A percentile compares a stretch with the other conserved stretches of the same genome.
Conservation (phyloP, 2,113 vertebrate genomes). For the Raja brachyura region DNA sequence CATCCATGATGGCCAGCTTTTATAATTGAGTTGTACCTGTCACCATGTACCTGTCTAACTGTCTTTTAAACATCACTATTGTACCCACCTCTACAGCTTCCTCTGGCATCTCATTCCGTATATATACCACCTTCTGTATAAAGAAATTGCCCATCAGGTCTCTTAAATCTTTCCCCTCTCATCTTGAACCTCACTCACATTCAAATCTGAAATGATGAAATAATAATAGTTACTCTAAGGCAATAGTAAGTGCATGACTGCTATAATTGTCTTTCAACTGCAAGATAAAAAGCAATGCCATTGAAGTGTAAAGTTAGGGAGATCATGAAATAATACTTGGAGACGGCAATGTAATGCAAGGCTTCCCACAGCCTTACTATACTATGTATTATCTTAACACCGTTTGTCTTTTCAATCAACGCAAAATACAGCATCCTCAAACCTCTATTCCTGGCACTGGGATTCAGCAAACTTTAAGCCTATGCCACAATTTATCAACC, state of each 20-base stretch:
- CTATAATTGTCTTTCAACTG: background rate
- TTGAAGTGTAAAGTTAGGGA: background rate
- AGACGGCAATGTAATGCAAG: background rate
- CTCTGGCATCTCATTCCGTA: no score
- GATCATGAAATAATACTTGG: background rate
- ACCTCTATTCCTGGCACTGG: background rate
- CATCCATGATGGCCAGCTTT: no score
- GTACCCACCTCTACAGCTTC: no score
- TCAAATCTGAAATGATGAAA: background rate
- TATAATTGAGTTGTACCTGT: no score
- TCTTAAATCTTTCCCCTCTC: no score
- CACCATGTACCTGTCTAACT: no score
- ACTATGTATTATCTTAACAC: background rate
- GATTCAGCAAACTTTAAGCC: background rate
- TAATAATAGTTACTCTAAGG: background rate
- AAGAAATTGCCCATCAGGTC: no score
- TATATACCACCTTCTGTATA: no score
- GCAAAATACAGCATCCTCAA: background rate
- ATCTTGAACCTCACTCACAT: background rate
- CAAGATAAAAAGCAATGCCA: background rate
- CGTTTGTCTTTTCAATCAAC: background rate
- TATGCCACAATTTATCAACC: background rate
- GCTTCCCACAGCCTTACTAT: background rate
- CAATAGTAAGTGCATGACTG: background rate
- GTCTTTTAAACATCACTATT: no score